Conservation (phyloP, 2,797 vertebrate species). For the Poecilia velifera region DNA sequence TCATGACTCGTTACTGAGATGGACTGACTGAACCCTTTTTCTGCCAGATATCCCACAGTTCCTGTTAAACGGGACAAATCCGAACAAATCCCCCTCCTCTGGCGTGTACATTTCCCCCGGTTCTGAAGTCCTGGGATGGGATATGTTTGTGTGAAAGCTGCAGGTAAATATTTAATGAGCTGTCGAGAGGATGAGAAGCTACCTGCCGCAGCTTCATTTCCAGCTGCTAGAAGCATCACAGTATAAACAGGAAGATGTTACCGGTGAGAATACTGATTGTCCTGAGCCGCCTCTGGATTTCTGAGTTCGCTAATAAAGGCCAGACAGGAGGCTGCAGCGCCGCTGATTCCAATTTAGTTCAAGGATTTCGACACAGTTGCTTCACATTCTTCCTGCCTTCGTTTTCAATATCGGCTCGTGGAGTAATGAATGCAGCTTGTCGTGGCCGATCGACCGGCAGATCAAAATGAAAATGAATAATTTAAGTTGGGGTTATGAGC, state of each 20-base stretch:
- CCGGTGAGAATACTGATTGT: slow-evolving; percentile 17
- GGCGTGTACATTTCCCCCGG: slow-evolving; percentile 4
- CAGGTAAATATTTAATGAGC: slow-evolving; percentile 63
- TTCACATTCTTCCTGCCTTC: slow-evolving; percentile 29
- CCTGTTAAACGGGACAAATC: slow-evolving; percentile 18
- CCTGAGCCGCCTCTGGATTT: slow-evolving; percentile 5
- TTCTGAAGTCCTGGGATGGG: slow-evolving; percentile 31
- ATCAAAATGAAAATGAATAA: slow-evolving; percentile 61
- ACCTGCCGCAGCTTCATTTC: slow-evolving; percentile 42
- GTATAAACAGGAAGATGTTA: slow-evolving; percentile 16
- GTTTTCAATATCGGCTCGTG: slow-evolving; percentile 34
- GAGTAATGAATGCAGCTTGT: slow-evolving; percentile 24
- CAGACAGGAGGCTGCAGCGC: slow-evolving; percentile 18
- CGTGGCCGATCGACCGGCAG: slow-evolving; percentile 18
- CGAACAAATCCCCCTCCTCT: slow-evolving; percentile 23
- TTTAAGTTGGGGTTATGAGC: slow-evolving; percentile 51
- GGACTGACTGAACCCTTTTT: background rate
- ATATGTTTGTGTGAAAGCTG: slow-evolving; percentile 37
- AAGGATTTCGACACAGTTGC: slow-evolving; percentile 20
- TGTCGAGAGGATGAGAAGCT: slow-evolving; percentile 45
- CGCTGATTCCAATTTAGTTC: slow-evolving; percentile 46
- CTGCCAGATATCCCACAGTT: background rate
- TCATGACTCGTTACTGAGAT: background rate
- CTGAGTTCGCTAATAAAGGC: slow-evolving; percentile 35
- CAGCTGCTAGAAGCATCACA: slow-evolving; percentile 25